Conservation (phyloP, 2,113 vertebrate genomes). For the Eclectus roratus region DNA sequence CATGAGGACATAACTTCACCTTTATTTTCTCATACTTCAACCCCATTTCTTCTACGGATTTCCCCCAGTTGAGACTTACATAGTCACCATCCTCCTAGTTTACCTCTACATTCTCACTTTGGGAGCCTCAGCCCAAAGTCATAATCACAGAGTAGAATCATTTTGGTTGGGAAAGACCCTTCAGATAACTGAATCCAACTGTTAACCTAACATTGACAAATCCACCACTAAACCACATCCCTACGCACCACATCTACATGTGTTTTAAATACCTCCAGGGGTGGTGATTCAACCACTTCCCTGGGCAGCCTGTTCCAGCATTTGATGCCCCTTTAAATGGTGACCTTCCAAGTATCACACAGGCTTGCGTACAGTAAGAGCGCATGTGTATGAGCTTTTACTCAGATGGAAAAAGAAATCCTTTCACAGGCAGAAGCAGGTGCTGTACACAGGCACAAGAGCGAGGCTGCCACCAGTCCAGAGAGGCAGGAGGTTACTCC, state of each 20-base stretch:
- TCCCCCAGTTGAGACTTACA: neutral
- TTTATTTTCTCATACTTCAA: neutral
- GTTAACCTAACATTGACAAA: neutral
- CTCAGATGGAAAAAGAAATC: neutral
- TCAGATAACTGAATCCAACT: accelerated
- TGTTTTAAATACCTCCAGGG: neutral
- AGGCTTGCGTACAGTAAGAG: neutral
- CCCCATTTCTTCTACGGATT: neutral
- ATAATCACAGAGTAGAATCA: neutral
- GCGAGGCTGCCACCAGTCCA: accelerated
- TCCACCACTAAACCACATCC: neutral
- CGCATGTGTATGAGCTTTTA: neutral
- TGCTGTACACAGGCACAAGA: neutral
- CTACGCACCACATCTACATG: accelerated
- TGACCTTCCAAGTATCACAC: neutral
- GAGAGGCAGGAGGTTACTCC: neutral
- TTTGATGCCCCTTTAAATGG: neutral
- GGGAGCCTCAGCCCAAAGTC: neutral
- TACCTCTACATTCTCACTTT: neutral
- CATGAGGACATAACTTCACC: neutral
- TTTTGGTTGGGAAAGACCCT: neutral
- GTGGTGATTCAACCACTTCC: neutral
- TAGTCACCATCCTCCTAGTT: neutral
- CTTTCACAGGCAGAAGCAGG: neutral
- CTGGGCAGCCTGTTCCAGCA: neutral